Conservation (phyloP, 2,113 vertebrate genomes). For the Eclectus roratus region DNA sequence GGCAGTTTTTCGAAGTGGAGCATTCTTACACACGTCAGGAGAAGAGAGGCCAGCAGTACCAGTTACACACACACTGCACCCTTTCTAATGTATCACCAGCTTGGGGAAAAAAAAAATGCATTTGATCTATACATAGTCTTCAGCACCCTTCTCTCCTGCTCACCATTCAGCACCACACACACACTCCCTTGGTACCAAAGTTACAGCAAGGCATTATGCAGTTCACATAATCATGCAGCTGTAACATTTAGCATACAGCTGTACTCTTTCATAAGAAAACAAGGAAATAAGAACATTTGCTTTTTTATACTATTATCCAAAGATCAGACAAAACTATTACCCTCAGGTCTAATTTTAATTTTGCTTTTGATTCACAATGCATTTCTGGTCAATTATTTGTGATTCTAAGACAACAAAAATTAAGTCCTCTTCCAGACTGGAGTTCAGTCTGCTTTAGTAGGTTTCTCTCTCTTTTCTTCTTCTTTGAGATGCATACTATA, state of each 20-base stretch:
- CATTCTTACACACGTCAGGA: not conserved
- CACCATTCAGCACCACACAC: not conserved
- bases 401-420: not conserved
- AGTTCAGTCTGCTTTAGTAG: not conserved
- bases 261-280: conserved; percentile 26
- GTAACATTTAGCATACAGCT: conserved; percentile 33
- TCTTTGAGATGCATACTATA: not conserved
- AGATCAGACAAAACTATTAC: not conserved
- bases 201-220: conserved; percentile 59
- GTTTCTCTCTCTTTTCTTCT: not conserved
- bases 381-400: not conserved
- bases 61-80: conserved; percentile 62
- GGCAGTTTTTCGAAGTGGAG: not conserved
- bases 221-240: conserved; percentile 38
- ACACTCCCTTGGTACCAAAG: conserved; percentile 27
- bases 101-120: not conserved
- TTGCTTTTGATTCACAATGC: not conserved
- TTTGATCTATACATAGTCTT: not conserved
- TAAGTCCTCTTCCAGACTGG: not conserved
- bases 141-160: not conserved
- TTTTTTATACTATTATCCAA: not conserved
- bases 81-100: conserved; percentile 21
- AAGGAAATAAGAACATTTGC: not conserved
- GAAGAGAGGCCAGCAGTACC: conserved; percentile 47
- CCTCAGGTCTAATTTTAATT: not conserved